Evolutionary conservation across 2,113 vertebrate species (phyloP).

Genomic region (Pogona vitticeps): DNA sequence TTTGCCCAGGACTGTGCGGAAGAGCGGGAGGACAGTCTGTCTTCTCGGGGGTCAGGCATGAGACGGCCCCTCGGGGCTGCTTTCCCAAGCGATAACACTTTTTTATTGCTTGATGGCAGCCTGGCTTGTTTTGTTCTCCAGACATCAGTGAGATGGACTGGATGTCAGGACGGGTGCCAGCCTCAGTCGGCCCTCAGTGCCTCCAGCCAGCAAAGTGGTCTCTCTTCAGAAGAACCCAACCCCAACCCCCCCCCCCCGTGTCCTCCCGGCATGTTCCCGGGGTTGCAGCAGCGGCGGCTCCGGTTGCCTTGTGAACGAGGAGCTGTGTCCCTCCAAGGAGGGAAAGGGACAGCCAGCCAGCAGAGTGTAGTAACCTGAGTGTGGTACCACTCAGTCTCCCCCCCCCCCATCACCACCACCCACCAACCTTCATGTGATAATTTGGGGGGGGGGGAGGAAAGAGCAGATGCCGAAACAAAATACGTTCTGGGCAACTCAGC

Average conservation of each 20-base stretch:
- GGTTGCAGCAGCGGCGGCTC: neutral
- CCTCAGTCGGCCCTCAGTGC: neutral
- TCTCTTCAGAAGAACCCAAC: neutral
- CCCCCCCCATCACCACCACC: too few relatives aligned
- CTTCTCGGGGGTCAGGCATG: neutral
- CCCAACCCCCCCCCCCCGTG: too few relatives aligned
- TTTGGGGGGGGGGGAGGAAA: neutral
- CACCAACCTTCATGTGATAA: neutral
- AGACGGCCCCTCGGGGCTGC: neutral
- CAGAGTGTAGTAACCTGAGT: neutral
- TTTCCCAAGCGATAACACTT: neutral
- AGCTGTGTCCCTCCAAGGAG: constrained; percentile 8
- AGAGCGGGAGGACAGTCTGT: neutral
- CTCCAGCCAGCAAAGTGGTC: neutral
- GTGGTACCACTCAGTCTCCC: neutral
- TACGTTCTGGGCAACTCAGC: neutral
- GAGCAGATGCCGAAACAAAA: neutral
- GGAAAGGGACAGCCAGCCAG: neutral
- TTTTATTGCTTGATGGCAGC: neutral
- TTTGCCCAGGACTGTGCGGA: neutral
- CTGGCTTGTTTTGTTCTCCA: neutral
- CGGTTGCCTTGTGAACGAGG: neutral
- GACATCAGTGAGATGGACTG: neutral
- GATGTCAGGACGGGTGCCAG: neutral
- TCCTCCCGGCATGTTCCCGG: neutral